Evolutionary conservation across 2,797 vertebrate genomes (phyloP), one percentile per base, ranked within the genome.

Genomic region (Basileuterus tristriatus): DNA sequence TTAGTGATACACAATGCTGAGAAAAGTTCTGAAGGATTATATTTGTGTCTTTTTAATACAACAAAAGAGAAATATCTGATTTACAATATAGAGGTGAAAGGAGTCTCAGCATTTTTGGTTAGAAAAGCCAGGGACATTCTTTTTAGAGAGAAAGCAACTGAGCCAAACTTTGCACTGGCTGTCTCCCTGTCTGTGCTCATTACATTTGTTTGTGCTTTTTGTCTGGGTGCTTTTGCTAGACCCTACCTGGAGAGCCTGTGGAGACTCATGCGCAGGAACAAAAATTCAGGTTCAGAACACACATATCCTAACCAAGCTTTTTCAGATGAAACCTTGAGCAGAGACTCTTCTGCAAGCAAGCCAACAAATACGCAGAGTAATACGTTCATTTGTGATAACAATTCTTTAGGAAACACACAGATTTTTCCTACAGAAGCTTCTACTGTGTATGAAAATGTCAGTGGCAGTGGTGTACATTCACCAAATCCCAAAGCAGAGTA

Each of bases 191-290:
- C 99, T 0, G 98, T 99, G 92, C 89, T 99, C 63, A 97, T 99
- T 78, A 99, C 99, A 0, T 99, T 99, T 87, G 56, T 98, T 9
- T 90, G 98, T 53, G 99, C 99, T 37, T 99, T 99, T 96, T 96
- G 98, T 63, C 96, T 99, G 49, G 99, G 99, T 60, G 98, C 98
- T 62, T 70, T 99, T 10, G 79, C 97, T 22, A 98, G 99, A 96
- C 99, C 99, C 41, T 97, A 95, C 64, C 70, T 99, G 29, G 98
- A 98, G 46, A 89, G 56, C 27, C 95, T 99, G 46, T 98, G 98
- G 96, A 96, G 64, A 83, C 97, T 77, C 80, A 34, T 97, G 34
- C 39, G 39, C 84, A 81, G 44, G 15, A 97, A 93, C 71, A 98
- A 97, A 95, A 90, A 49, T 4, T 52, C 96, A 4, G 26, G 44